Evolutionary conservation across 2,113 vertebrate species (phyloP).

Genomic region (Semnornis frantzii): DNA sequence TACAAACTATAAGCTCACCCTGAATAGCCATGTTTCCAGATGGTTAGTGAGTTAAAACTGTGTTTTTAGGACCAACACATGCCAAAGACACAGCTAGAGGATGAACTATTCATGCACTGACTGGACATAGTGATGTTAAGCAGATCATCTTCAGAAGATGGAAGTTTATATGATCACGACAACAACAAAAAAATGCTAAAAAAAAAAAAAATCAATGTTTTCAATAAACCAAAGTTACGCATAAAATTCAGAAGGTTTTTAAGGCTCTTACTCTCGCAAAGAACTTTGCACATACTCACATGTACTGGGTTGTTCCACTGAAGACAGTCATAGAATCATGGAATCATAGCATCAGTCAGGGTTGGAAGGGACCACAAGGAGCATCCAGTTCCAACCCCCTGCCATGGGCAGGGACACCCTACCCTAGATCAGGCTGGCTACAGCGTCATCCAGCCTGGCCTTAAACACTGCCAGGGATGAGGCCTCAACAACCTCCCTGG

Average conservation of each 20-base stretch:
- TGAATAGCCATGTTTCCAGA: constrained; percentile 55
- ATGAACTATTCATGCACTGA: background rate
- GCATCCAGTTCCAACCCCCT: no score
- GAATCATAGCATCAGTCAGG: no score
- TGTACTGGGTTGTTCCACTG: background rate
- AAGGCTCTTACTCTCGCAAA: background rate
- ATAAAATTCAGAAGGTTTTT: background rate
- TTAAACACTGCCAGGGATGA: no score
- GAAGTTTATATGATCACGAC: background rate
- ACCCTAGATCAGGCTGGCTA: no score
- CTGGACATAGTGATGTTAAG: background rate
- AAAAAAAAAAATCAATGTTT: background rate
- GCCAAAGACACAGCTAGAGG: background rate
- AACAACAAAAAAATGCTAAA: background rate
- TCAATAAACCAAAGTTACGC: background rate
- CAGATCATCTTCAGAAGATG: background rate
- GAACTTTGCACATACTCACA: background rate
- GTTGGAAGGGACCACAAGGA: no score
- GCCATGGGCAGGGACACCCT: no score
- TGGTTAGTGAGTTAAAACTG: constrained; percentile 46
- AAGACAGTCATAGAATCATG: background rate
- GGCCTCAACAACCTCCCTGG: no score
- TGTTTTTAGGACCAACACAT: constrained; percentile 12
- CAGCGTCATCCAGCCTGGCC: no score
- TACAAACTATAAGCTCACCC: constrained; percentile 30